Evolutionary conservation across 1,140 invertebrate genomes (phyloP).

Genomic region (Lethocerus indicus): DNA sequence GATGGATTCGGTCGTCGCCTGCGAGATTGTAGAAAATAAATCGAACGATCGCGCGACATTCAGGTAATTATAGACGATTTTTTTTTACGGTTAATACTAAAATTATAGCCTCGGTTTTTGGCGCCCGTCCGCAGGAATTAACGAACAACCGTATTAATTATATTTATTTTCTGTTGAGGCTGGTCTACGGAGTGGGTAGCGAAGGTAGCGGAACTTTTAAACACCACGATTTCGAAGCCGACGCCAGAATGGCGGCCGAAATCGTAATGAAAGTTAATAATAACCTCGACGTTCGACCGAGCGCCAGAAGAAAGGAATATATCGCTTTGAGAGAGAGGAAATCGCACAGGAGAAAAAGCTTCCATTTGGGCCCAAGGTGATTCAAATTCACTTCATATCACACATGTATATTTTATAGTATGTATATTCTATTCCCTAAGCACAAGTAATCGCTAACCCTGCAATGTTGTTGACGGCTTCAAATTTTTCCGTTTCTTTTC

Average conservation of each 20-base stretch:
- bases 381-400: no score
- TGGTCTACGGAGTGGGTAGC: slow-evolving; percentile 11
- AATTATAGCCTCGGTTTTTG: background rate
- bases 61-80: slow-evolving; percentile 12
- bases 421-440: no score
- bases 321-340: slow-evolving; percentile 40
- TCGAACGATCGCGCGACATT: slow-evolving; percentile 27
- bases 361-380: slow-evolving; percentile 26
- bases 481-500: no score
- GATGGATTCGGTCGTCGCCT: slow-evolving; percentile 71
- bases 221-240: slow-evolving; percentile 73
- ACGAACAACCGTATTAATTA: background rate
- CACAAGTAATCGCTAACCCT: no score
- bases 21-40: slow-evolving; percentile 57
- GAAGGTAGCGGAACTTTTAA: slow-evolving; percentile 39
- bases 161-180: slow-evolving; percentile 8
- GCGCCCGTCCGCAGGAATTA: background rate
- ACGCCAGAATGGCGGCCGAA: slow-evolving; percentile 51
- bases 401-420: no score
- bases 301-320: slow-evolving; percentile 60
- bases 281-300: slow-evolving; percentile 59
- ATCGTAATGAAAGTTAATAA: slow-evolving; percentile 77
- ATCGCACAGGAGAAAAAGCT: slow-evolving; percentile 33
- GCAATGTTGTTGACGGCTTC: no score
- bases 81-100: background rate